Conservation (phyloP, 2,888 invertebrate genomes). For the Heteromyza rotundicornis region DNA sequence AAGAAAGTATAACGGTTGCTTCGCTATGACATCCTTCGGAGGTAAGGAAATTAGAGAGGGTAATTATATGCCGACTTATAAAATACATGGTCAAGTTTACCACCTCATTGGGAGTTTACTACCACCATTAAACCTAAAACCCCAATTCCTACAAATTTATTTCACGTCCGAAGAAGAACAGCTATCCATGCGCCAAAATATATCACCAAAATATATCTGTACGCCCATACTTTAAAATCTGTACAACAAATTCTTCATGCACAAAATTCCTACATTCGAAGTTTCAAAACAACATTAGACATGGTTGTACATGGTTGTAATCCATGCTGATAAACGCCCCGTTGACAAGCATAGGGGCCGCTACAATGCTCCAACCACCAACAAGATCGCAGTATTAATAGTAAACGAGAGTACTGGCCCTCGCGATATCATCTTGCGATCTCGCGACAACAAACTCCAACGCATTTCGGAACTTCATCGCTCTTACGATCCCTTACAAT, state of each 20-base stretch:
- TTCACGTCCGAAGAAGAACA: conserved; percentile 11
- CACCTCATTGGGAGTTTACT: not conserved
- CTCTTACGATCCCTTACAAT: conserved; percentile 12
- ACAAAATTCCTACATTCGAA: conserved; percentile 6
- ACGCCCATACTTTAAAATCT: not conserved
- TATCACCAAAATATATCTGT: not conserved
- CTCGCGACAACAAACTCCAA: conserved; percentile 4
- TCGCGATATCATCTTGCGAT: conserved; percentile 2
- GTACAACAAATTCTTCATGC: conserved; percentile 9
- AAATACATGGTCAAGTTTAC: conserved; percentile 9
- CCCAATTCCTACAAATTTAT: conserved; percentile 17
- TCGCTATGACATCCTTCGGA: conserved; percentile 18
- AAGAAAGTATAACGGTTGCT: conserved; percentile 16
- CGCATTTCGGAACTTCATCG: conserved; percentile 13
- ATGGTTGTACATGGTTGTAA: too few species aligned
- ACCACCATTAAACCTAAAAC: too few species aligned
- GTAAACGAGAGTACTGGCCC: not conserved
- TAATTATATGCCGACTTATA: conserved; percentile 12
- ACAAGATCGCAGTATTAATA: conserved; percentile 11
- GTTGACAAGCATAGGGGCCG: conserved; percentile 3
- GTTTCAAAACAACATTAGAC: conserved; percentile 15
- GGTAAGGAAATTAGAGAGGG: conserved; percentile 12
- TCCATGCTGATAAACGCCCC: conserved; percentile 7
- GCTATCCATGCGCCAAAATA: not conserved
- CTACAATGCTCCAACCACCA: conserved; percentile 11